phyloP scores from a whole-genome alignment of 1,140 invertebrate species.

The Asbolus verrucosus region DNA sequence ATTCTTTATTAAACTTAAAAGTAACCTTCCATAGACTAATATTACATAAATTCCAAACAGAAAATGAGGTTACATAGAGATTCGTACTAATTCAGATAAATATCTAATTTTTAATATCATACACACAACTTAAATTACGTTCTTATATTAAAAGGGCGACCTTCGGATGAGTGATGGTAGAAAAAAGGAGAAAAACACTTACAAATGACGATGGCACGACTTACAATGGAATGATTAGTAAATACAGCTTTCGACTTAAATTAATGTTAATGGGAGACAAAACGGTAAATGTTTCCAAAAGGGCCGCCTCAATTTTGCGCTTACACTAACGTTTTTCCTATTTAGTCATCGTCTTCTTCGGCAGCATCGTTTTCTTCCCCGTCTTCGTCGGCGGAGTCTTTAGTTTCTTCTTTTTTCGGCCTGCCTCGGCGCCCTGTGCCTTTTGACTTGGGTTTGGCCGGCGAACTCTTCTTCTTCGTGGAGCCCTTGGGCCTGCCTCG shows the following conservation, averaged over 20 bases:
- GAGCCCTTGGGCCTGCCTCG: conserved; percentile 61
- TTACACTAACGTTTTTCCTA: conserved; percentile 3
- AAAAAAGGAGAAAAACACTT: conserved; percentile 1
- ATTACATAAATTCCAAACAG: conserved; percentile 30
- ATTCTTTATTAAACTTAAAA: conserved; percentile 20
- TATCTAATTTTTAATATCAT: conserved; percentile 39
- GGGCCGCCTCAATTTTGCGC: conserved; percentile 8
- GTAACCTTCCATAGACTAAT: conserved; percentile 39
- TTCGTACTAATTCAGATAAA: conserved; percentile 39
- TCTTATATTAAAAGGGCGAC: conserved; percentile 28
- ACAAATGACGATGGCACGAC: conserved; percentile 7
- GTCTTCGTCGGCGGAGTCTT: conserved; percentile 56
- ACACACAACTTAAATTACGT: conserved; percentile 38
- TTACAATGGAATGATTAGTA: conserved; percentile 2
- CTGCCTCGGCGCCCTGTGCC: conserved; percentile 51
- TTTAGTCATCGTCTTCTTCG: conserved; percentile 44
- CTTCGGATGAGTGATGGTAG: conserved; percentile 3
- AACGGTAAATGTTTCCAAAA: background rate
- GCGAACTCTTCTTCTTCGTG: conserved; percentile 58
- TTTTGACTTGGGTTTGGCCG: conserved; percentile 55
- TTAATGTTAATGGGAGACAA: background rate
- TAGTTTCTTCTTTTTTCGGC: conserved; percentile 58
- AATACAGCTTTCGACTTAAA: conserved; percentile 10
- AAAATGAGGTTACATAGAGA: conserved; percentile 22
- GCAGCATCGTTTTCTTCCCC: conserved; percentile 45